Conservation (phyloP, 1,140 invertebrate genomes). For the Drosophila pruinosa region DNA sequence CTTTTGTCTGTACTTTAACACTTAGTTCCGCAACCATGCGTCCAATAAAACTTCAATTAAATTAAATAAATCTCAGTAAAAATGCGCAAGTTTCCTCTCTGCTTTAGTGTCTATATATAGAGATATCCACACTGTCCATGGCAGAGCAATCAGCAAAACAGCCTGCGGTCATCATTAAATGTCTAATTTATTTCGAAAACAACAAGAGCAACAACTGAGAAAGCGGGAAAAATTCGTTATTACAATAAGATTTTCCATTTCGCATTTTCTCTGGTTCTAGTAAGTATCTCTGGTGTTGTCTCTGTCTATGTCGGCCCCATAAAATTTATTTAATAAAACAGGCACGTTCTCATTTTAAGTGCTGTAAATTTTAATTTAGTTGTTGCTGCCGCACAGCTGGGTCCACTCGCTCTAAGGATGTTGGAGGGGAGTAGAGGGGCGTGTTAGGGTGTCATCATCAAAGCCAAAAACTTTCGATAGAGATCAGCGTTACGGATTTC, state of each 20-base stretch:
- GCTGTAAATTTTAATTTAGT: constrained; percentile 82
- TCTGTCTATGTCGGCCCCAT: constrained; percentile 24
- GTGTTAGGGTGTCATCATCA: constrained; percentile 54
- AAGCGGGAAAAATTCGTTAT: constrained; percentile 64
- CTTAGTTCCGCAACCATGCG: constrained; percentile 55
- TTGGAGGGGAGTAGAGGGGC: not conserved
- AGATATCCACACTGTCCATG: constrained; percentile 7
- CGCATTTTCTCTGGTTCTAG: constrained; percentile 44
- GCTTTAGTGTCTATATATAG: not conserved
- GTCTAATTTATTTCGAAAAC: constrained; percentile 78
- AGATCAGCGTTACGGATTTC: constrained; percentile 61
- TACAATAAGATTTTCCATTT: constrained; percentile 73
- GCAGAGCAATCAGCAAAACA: constrained; percentile 72
- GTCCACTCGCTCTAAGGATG: constrained; percentile 11
- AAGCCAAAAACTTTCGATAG: constrained; percentile 73
- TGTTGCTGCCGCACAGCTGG: constrained; percentile 70
- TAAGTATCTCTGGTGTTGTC: not conserved
- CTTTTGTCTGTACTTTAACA: constrained; percentile 1
- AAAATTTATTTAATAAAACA: constrained; percentile 80
- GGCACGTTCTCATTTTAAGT: constrained; percentile 79
- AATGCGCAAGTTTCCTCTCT: constrained; percentile 48
- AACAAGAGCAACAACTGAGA: constrained; percentile 43
- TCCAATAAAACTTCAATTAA: constrained; percentile 77
- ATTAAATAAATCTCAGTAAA: constrained; percentile 78
- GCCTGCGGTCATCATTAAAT: constrained; percentile 81